Conservation (phyloP, 2,888 invertebrate species). For the Lacanobia wlatinum region DNA sequence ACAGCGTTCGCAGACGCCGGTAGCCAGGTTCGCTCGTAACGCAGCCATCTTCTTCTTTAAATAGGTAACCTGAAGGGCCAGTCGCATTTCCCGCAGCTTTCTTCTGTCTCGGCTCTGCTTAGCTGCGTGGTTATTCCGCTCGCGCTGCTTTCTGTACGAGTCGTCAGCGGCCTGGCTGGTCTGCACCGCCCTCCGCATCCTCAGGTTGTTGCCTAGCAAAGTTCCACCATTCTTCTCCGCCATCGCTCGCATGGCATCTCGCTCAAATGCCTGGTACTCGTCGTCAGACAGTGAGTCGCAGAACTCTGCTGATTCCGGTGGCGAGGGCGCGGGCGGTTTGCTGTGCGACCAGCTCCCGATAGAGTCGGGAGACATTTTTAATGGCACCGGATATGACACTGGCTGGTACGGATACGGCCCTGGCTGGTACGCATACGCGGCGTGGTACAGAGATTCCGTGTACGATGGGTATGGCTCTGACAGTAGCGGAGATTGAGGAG, state of each 20-base stretch:
- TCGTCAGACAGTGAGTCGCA: conserved; percentile 81
- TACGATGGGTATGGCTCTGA: conserved; percentile 56
- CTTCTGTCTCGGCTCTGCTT: conserved; percentile 97
- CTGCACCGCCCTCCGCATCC: conserved; percentile 89
- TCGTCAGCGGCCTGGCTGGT: conserved; percentile 90
- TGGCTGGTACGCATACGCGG: conserved; percentile 39
- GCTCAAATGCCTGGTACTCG: conserved; percentile 93
- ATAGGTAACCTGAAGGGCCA: conserved; percentile 96
- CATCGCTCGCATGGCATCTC: conserved; percentile 92
- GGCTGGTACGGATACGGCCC: no score
- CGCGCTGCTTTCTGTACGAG: conserved; percentile 96
- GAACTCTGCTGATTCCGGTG: conserved; percentile 80
- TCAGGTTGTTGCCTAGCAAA: conserved; percentile 91
- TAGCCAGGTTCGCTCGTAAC: conserved; percentile 93
- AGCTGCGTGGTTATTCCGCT: conserved; percentile 98
- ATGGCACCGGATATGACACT: no score
- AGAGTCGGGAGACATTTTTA: conserved; percentile 75
- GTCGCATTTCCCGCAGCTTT: no score
- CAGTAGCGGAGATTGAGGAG: conserved; percentile 52
- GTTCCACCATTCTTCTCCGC: conserved; percentile 91
- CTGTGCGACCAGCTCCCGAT: conserved; percentile 70
- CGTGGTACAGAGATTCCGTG: conserved; percentile 64
- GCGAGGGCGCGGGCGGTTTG: conserved; percentile 78
- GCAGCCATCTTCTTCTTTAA: conserved; percentile 97
- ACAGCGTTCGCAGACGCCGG: no score